Percentiles rank a stretch among this genome's conserved stretches.
Evolutionary conservation across 2,888 invertebrate genomes (phyloP).

Genomic region (Monoplex corrugatus): DNA sequence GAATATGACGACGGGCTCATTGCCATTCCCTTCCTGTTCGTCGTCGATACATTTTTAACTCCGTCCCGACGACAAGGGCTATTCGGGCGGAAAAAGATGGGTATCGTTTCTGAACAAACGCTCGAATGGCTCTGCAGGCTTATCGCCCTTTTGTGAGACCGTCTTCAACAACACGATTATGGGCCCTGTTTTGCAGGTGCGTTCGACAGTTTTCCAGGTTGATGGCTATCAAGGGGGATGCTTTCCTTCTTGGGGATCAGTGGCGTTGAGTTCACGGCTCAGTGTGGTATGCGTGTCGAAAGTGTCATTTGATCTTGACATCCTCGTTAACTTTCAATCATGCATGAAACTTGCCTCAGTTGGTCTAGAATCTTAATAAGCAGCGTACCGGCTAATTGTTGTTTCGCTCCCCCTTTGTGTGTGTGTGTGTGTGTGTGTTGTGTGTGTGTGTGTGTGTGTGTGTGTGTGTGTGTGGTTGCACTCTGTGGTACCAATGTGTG

Average conservation of each 20-base stretch:
- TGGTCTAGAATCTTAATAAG: no score
- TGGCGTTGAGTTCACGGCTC: slow-evolving; percentile 6
- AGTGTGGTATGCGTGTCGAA: neutral
- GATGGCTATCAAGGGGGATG: slow-evolving; percentile 3
- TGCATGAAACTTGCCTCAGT: slow-evolving; percentile 12
- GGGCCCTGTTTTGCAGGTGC: neutral
- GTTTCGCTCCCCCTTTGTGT: no score
- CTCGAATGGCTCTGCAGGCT: neutral
- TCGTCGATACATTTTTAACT: slow-evolving; percentile 7
- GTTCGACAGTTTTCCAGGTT: neutral
- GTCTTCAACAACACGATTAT: neutral
- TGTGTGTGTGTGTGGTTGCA: no score
- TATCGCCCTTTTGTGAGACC: neutral
- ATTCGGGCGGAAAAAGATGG: slow-evolving; percentile 1
- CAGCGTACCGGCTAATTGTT: no score
- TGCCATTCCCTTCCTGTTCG: neutral
- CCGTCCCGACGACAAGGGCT: neutral
- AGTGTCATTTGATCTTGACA: neutral
- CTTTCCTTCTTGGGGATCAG: slow-evolving; percentile 29
- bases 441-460: no score
- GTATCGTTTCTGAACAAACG: slow-evolving; percentile 1
- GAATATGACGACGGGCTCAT: neutral
- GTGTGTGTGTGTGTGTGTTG: no score
- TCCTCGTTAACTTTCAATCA: neutral
- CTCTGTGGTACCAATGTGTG: no score